Percentiles rank a stretch among this genome's conserved stretches.
Evolutionary conservation across 2,797 vertebrate genomes (phyloP).

Genomic region (Macroramphosus scolopax): DNA sequence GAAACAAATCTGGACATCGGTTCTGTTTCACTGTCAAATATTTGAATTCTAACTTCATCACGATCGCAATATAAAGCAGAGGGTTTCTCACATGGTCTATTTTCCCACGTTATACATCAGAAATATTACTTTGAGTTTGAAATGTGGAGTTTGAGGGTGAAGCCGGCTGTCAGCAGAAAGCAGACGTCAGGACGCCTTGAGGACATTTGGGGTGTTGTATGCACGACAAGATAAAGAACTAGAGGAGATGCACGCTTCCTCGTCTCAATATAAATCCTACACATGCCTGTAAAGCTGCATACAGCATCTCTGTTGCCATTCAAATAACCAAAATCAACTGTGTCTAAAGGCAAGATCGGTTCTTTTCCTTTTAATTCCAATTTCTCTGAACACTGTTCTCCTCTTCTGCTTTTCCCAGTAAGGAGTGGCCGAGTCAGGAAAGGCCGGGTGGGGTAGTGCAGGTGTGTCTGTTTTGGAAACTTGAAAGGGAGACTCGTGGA

Average conservation of each 20-base stretch:
- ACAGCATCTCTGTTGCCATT: slow-evolving; percentile 34
- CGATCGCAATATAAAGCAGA: not conserved
- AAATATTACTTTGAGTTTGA: no score
- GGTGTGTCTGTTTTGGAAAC: slow-evolving; percentile 43
- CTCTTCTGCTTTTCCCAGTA: slow-evolving; percentile 16
- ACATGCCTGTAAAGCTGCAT: slow-evolving; percentile 8
- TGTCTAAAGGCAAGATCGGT: not conserved
- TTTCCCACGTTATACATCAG: no score
- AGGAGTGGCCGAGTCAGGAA: slow-evolving; percentile 30
- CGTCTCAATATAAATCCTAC: no score
- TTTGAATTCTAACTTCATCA: not conserved
- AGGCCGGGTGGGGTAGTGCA: slow-evolving; percentile 28
- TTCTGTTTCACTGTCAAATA: slow-evolving; percentile 7
- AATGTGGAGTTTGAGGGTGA: no score
- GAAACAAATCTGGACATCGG: not conserved
- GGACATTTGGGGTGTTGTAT: no score
- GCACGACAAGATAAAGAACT: no score
- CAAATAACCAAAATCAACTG: slow-evolving; percentile 63
- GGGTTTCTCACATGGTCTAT: no score
- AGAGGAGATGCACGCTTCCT: no score
- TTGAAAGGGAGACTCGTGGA: slow-evolving; percentile 19
- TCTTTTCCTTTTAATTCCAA: not conserved
- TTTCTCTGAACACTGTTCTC: slow-evolving; percentile 18
- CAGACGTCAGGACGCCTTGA: no score
- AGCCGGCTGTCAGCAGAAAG: no score